A percentile compares a stretch with the other conserved stretches of the same genome.
phyloP scores from a whole-genome alignment of 2,113 vertebrate genomes.

The Meriones unguiculatus region DNA sequence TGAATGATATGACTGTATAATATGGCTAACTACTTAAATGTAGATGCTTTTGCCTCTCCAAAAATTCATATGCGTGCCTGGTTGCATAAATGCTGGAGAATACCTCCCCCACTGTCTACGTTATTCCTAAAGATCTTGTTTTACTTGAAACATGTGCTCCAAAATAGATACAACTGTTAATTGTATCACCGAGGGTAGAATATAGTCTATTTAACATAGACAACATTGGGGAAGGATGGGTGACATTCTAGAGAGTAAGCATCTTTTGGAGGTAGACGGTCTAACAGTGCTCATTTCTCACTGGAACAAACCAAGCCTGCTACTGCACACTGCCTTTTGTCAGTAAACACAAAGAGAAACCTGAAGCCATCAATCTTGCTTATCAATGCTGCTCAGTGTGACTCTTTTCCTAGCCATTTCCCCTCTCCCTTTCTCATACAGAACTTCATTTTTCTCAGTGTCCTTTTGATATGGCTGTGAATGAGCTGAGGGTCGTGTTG shows the following conservation, averaged over 20 bases:
- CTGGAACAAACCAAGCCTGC: slow-evolving; percentile 76
- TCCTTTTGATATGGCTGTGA: slow-evolving; percentile 67
- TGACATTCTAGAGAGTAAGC: slow-evolving; percentile 74
- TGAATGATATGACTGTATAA: slow-evolving; percentile 72
- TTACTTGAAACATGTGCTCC: slow-evolving; percentile 68
- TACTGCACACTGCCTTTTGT: slow-evolving; percentile 84
- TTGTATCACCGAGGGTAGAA: slow-evolving; percentile 82
- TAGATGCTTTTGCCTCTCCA: slow-evolving; percentile 71
- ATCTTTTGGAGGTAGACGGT: slow-evolving; percentile 79
- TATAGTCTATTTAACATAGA: slow-evolving; percentile 77
- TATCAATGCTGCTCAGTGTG: slow-evolving; percentile 86
- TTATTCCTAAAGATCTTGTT: slow-evolving; percentile 66
- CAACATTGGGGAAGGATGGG: slow-evolving; percentile 71
- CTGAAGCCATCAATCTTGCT: slow-evolving; percentile 88
- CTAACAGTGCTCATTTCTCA: slow-evolving; percentile 85
- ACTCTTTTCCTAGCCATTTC: slow-evolving; percentile 82
- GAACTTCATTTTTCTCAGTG: slow-evolving; percentile 81
- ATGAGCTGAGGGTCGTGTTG: slow-evolving; percentile 64
- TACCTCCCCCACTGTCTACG: slow-evolving; percentile 54
- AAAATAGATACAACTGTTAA: slow-evolving; percentile 78
- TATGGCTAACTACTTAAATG: slow-evolving; percentile 60
- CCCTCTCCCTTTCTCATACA: slow-evolving; percentile 80
- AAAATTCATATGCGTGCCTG: slow-evolving; percentile 76
- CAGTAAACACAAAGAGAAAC: slow-evolving; percentile 87
- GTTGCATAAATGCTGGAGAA: slow-evolving; percentile 74